Evolutionary conservation across 2,113 vertebrate genomes (phyloP).

Genomic region (Coptodon bakossiorum): DNA sequence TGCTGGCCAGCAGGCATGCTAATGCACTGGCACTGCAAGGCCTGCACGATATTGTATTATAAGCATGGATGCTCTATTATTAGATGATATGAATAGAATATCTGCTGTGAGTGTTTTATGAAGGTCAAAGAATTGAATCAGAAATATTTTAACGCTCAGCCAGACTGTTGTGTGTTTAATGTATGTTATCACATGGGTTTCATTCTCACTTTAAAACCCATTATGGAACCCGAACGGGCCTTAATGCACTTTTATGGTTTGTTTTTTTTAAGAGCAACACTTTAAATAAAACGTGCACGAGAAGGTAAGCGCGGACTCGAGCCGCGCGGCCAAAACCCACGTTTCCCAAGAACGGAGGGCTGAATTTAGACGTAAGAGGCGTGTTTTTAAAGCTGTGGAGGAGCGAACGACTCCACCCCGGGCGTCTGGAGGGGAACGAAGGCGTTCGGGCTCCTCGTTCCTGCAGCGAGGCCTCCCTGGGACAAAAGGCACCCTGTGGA

Average conservation of each 20-base stretch:
- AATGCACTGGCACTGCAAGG: not conserved
- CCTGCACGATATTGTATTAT: not conserved
- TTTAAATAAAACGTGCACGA: not conserved
- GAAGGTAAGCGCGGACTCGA: not conserved
- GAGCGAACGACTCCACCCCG: not conserved
- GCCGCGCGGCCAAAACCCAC: not conserved
- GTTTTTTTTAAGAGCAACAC: not conserved
- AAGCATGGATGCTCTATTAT: constrained; percentile 16
- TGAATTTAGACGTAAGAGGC: not conserved
- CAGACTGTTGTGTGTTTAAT: constrained; percentile 4
- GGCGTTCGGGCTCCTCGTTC: not conserved
- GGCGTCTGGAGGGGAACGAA: not conserved
- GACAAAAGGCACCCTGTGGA: not conserved
- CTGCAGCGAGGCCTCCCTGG: not conserved
- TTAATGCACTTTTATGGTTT: not conserved
- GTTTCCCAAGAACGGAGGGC: not conserved
- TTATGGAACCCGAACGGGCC: not conserved
- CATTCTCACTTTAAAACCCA: not conserved
- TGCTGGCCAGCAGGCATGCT: constrained; percentile 12
- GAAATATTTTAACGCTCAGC: not conserved
- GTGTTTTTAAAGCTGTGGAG: rapidly evolving
- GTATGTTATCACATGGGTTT: not conserved
- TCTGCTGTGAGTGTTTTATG: constrained; percentile 12
- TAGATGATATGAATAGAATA: constrained; percentile 11
- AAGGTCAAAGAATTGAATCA: constrained; percentile 28